phyloP scores from a whole-genome alignment of 2,797 vertebrate species.

The Coilia nasus region DNA sequence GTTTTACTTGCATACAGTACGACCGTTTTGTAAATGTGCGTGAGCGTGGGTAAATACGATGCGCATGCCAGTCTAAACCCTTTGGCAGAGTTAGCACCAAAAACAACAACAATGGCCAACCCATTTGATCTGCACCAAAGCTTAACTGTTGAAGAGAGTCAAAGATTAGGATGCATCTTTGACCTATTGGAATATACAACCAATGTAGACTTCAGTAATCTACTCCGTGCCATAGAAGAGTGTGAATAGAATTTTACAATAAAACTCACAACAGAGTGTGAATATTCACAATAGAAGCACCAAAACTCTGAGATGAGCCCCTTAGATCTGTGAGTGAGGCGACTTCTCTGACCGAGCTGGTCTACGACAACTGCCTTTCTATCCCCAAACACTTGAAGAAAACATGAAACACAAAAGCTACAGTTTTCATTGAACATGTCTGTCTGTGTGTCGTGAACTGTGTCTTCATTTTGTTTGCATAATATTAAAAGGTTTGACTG shows the following conservation, averaged over 20 bases:
- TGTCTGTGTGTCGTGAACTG: not conserved
- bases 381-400: not conserved
- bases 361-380: not conserved
- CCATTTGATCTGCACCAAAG: not conserved
- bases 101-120: not conserved
- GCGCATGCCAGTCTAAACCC: not conserved
- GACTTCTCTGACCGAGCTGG: not conserved
- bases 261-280: not conserved
- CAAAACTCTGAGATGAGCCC: not conserved
- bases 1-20: not conserved
- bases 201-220: not conserved
- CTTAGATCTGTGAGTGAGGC: not conserved
- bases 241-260: not conserved
- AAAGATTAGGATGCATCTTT: not conserved
- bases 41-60: not conserved
- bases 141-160: not conserved
- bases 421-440: not conserved
- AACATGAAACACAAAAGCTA: not conserved
- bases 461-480: conserved; percentile 8
- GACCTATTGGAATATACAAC: not conserved
- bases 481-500: not conserved
- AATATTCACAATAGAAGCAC: not conserved
- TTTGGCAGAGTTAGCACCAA: not conserved
- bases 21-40: not conserved
- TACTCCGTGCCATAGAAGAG: not conserved